Evolutionary conservation across 2,797 vertebrate genomes (phyloP).

Genomic region (Falco novaeseelandiae): DNA sequence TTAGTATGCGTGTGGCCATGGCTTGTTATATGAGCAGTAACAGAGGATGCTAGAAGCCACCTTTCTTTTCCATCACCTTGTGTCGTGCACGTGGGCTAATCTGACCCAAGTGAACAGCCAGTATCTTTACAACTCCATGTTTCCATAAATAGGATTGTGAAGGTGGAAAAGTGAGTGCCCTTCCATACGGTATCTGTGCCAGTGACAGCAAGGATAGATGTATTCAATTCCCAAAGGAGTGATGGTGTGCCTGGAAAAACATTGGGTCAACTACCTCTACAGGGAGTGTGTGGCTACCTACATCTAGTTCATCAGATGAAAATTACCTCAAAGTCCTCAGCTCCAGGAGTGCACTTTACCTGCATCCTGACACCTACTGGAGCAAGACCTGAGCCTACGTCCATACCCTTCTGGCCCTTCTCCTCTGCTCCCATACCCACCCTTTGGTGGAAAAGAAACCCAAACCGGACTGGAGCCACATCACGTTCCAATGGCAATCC

Average conservation of each 20-base stretch:
- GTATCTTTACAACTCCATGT: not conserved
- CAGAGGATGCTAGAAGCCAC: not conserved
- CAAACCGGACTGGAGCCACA: not conserved
- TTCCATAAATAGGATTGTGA: not conserved
- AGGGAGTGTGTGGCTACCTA: fast-evolving
- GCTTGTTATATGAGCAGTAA: not conserved
- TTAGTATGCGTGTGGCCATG: not conserved
- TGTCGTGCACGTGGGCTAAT: not conserved
- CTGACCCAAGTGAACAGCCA: not conserved
- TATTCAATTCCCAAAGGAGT: not conserved
- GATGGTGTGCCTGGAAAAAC: not conserved
- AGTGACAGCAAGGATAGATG: not conserved
- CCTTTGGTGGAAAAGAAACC: not conserved
- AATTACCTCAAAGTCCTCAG: not conserved
- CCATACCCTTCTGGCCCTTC: not conserved
- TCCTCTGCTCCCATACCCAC: not conserved
- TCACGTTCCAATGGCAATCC: not conserved
- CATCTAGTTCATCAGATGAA: fast-evolving
- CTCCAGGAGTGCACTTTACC: not conserved
- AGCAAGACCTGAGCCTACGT: not conserved
- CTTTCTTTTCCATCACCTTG: not conserved
- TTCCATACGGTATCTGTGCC: not conserved
- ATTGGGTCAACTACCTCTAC: not conserved
- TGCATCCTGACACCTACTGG: not conserved
- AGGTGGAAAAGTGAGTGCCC: not conserved